Evolutionary conservation across 2,888 invertebrate genomes (phyloP).

Genomic region (Coleophora flavipennella): DNA sequence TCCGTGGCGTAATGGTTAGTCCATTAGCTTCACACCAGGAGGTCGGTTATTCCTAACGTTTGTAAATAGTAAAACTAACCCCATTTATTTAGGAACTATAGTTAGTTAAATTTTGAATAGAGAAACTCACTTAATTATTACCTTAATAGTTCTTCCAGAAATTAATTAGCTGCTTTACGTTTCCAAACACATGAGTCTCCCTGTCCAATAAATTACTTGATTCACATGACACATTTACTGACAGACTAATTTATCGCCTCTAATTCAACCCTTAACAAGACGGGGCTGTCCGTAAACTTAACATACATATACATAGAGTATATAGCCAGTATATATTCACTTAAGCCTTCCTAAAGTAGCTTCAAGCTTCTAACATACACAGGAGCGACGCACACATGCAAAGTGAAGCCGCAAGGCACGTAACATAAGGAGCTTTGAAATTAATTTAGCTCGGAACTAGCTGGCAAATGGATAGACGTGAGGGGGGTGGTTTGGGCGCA

Average conservation of each 20-base stretch:
- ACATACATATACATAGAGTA: conserved; percentile 33
- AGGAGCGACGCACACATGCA: conserved; percentile 44
- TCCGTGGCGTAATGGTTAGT: too few relatives aligned
- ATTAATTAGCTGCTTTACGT: too few relatives aligned
- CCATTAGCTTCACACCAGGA: too few relatives aligned
- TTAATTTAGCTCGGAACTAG: conserved; percentile 74
- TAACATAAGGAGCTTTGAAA: conserved; percentile 74
- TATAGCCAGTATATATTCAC: conserved; percentile 36
- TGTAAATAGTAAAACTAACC: too few relatives aligned
- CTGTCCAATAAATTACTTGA: background rate
- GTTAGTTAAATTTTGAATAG: background rate
- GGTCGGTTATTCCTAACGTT: too few relatives aligned
- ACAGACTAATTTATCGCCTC: conserved; percentile 60
- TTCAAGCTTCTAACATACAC: conserved; percentile 25
- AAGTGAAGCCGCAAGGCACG: conserved; percentile 70
- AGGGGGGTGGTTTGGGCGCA: conserved; percentile 38
- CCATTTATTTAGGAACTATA: too few relatives aligned
- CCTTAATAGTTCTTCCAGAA: too few relatives aligned
- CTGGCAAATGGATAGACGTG: conserved; percentile 74
- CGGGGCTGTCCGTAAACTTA: conserved; percentile 48
- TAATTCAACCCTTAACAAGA: conserved; percentile 64
- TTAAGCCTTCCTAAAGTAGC: conserved; percentile 67
- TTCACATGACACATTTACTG: conserved; percentile 24
- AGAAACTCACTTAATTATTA: background rate
- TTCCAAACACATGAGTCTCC: background rate